Base-by-base conservation (phyloP, 1,140 invertebrate species). In the Scaptomyza pallida region DNA sequence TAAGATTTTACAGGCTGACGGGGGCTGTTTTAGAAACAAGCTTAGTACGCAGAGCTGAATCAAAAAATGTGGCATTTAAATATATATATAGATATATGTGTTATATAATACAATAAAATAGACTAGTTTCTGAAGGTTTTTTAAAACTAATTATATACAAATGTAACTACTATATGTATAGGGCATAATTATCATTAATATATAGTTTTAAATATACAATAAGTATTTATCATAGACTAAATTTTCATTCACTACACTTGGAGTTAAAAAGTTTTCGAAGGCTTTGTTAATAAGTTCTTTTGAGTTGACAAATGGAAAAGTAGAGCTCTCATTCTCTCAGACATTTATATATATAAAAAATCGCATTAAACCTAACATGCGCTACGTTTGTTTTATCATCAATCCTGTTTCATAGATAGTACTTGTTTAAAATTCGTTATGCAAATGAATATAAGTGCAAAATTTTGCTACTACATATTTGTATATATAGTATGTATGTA, bases 241-340 rank as follows among this genome's bases (percentile, higher is more conserved):
- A 51, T 26, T 64, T n/a, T 76, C 63, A 59, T 54, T 63, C 57
- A 75, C 83, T 88, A 88, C 78, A 82, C 67, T 88, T 88, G 82
- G 83, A 88, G 82, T 89, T 88, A 72, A 82, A 88, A 88, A 82
- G 78, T 75, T 82, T 89, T 81, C 67, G 75, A 90, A 90, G 89
- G 89, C 89, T 89, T 82, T 85, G 56, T 83, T 90, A 89, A 86
- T 90, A 90, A 90, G 89, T 90, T 90, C 89, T 90, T 85, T 90
- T 61, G 76, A 86, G 85, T 89, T 83, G 65, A 83, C 82, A 88
- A 88, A 82, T 88, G 82, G 82, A 81, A 88, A 86, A 85, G 72
- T 85, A 81, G 65, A 77, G 78, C 75, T 64, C 62, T 75, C 61
- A 60, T 45, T 67, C 75, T 40, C 21, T 45, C 17, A 26, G 19